phyloP scores from a whole-genome alignment of 1,140 invertebrate species.

The Idris sp. region DNA sequence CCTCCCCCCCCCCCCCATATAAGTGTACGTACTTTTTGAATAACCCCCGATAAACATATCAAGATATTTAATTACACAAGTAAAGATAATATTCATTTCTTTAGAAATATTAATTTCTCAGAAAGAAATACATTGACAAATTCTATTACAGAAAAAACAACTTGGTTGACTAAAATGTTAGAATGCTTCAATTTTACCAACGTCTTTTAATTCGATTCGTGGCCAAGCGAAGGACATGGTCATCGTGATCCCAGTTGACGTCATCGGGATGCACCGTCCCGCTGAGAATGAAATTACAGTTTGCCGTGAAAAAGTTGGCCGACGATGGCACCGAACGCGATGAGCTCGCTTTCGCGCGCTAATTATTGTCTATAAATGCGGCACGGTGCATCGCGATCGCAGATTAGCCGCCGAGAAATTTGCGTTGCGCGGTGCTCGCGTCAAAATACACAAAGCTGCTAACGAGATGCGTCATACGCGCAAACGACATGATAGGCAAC shows the following conservation, averaged over 20 bases:
- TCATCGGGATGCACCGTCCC: slow-evolving; percentile 54
- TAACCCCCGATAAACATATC: too few species aligned
- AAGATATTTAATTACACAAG: too few species aligned
- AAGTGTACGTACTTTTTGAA: too few species aligned
- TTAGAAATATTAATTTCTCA: too few species aligned
- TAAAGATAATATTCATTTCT: too few species aligned
- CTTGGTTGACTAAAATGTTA: too few species aligned
- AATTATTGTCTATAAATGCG: slow-evolving; percentile 56
- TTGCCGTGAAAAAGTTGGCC: slow-evolving; percentile 30
- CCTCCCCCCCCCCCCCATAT: too few species aligned
- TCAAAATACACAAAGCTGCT: slow-evolving; percentile 56
- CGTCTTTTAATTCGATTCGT: slow-evolving; percentile 30
- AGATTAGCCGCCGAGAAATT: slow-evolving; percentile 45
- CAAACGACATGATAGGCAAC: slow-evolving; percentile 51
- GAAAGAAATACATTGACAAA: too few species aligned
- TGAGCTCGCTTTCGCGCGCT: slow-evolving; percentile 52
- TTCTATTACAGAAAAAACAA: too few species aligned
- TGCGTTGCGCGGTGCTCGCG: slow-evolving; percentile 27
- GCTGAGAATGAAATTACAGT: slow-evolving; percentile 56
- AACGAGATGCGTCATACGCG: slow-evolving; percentile 52
- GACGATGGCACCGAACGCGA: slow-evolving; percentile 54
- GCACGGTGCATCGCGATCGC: slow-evolving; percentile 29
- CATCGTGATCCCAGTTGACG: slow-evolving; percentile 47
- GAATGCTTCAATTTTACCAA: too few species aligned
- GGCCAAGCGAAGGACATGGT: slow-evolving; percentile 51